Conservation (phyloP, 2,797 vertebrate genomes). For the Lacerta bilineata region DNA sequence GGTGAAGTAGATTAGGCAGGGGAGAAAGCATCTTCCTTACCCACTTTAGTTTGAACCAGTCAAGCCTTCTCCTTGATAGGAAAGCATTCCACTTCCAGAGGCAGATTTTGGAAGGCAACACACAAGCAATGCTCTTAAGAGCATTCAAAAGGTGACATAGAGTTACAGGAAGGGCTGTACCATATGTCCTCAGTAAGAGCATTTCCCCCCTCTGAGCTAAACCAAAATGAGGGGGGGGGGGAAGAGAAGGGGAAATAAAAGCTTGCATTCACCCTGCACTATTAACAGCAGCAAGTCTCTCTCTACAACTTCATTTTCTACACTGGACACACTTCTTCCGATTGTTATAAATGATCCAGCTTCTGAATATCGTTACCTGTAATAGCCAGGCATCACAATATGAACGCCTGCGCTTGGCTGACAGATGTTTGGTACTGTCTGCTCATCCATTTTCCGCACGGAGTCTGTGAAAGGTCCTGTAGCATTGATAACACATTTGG, state of each 20-base stretch:
- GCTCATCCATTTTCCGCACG: conserved; percentile 94
- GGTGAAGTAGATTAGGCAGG: too few relatives aligned
- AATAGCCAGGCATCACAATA: conserved; percentile 97
- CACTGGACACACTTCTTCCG: background rate
- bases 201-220: background rate
- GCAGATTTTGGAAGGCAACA: background rate
- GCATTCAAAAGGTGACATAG: background rate
- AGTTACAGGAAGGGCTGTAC: background rate
- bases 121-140: background rate
- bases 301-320: background rate
- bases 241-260: background rate
- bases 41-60: background rate
- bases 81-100: background rate
- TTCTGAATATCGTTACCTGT: conserved; percentile 85
- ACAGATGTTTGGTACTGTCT: conserved; percentile 88
- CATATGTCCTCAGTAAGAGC: background rate
- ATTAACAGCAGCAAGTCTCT: accelerated
- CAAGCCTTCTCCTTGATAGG: background rate
- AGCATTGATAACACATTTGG: conserved; percentile 98
- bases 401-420: conserved; percentile 97
- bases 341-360: background rate
- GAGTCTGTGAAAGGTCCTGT: conserved; percentile 97
- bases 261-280: accelerated
- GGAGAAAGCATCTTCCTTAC: background rate
- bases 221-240: background rate